Conservation (phyloP, 2,113 vertebrate species). For the Malaclemys terrapin region DNA sequence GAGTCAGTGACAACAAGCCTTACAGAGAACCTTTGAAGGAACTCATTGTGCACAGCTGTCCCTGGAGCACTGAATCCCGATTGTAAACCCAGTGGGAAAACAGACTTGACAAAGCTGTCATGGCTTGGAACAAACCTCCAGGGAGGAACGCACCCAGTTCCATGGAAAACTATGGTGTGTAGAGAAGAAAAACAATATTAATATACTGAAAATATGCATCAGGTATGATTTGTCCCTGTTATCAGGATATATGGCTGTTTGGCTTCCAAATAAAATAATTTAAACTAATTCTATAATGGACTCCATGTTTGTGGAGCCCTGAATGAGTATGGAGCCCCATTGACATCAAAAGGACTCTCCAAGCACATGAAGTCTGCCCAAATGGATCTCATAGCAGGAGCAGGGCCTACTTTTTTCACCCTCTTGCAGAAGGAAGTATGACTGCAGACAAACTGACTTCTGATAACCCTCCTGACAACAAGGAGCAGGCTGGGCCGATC, state of each 20-base stretch:
- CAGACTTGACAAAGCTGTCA: neutral
- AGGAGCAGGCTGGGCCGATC: rapidly evolving
- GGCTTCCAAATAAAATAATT: neutral
- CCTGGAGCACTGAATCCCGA: neutral
- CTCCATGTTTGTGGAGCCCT: neutral
- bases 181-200: neutral
- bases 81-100: neutral
- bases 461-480: neutral
- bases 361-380: rapidly evolving
- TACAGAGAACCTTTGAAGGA: slow-evolving; percentile 53
- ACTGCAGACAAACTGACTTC: neutral
- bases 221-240: rapidly evolving
- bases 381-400: neutral
- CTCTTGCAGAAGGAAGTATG: neutral
- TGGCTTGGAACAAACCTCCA: neutral
- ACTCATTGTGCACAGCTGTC: slow-evolving; percentile 21
- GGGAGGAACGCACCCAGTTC: neutral
- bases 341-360: rapidly evolving
- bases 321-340: neutral
- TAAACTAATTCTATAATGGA: neutral
- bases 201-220: neutral
- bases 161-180: neutral
- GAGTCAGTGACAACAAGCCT: slow-evolving; percentile 38
- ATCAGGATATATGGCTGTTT: neutral
- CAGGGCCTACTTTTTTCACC: neutral